Percentiles rank a stretch among this genome's conserved stretches.
These are phyloP conservation scores for Parelbella ahira DNA, from an alignment of 2,888 invertebrate genomes.

Conservation along the genomic window DNA sequence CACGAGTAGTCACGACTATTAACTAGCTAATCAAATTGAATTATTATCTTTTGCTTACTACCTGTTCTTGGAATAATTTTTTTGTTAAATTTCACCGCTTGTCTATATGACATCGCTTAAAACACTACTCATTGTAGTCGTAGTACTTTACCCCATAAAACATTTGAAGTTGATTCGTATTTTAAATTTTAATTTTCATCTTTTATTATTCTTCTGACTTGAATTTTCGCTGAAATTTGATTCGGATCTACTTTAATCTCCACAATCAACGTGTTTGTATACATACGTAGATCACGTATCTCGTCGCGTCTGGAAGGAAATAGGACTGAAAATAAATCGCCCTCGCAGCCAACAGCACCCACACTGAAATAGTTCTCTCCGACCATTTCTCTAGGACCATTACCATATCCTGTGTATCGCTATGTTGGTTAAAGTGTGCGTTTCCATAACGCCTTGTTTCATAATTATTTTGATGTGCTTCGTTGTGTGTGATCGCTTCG, in stretches of 20 bases:
- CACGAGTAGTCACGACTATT: too few species aligned
- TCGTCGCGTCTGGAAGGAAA: conserved; percentile 61
- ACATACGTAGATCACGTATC: conserved; percentile 33
- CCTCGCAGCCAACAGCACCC: conserved; percentile 59
- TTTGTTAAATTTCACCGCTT: too few species aligned
- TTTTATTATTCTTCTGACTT: background rate
- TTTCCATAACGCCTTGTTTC: conserved; percentile 38
- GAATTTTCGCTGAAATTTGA: conserved; percentile 11
- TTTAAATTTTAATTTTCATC: background rate
- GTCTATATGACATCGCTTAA: too few species aligned
- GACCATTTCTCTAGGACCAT: conserved; percentile 69
- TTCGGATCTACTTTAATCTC: conserved; percentile 31
- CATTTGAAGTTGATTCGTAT: too few species aligned
- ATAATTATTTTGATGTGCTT: conserved; percentile 19
- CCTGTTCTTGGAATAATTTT: too few species aligned
- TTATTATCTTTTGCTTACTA: too few species aligned
- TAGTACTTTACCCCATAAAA: too few species aligned
- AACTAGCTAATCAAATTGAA: too few species aligned
- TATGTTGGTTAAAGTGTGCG: conserved; percentile 49
- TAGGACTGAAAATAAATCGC: conserved; percentile 75
- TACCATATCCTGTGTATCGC: conserved; percentile 73
- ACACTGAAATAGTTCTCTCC: conserved; percentile 72
- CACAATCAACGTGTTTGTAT: conserved; percentile 25
- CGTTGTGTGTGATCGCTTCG: conserved; percentile 1
- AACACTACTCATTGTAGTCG: too few species aligned